Evolutionary conservation across 2,888 invertebrate genomes (phyloP).

Genomic region (Candidula unifasciata): DNA sequence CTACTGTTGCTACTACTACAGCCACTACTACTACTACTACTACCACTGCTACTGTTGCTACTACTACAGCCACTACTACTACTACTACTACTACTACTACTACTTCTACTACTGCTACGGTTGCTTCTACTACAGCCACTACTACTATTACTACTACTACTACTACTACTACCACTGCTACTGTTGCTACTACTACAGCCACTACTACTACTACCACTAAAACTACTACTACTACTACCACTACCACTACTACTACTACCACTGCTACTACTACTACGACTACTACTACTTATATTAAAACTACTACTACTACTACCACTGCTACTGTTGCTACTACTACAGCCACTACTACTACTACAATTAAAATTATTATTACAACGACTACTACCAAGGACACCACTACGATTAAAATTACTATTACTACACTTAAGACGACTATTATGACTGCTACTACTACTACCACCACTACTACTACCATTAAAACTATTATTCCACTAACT

Average conservation of each 20-base stretch:
- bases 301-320: conserved; percentile 30
- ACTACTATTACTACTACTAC: no score
- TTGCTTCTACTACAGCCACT: no score
- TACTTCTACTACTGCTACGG: no score
- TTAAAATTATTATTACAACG: no score
- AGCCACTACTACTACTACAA: background rate
- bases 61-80: background rate
- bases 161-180: no score
- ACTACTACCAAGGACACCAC: no score
- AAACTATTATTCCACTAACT: background rate
- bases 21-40: conserved; percentile 33
- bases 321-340: conserved; percentile 20
- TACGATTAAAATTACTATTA: no score
- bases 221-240: conserved; percentile 3
- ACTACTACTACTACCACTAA: conserved; percentile 7
- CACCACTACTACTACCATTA: background rate
- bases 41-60: conserved; percentile 21
- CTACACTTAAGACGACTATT: no score
- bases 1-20: conserved; percentile 27
- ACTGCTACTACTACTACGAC: conserved; percentile 34
- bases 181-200: no score
- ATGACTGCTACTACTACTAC: no score
- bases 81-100: no score
- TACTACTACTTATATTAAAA: conserved; percentile 16
- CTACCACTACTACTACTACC: no score